Base-by-base conservation (phyloP, 2,888 invertebrate genomes). In the Clistopyga incitator region DNA sequence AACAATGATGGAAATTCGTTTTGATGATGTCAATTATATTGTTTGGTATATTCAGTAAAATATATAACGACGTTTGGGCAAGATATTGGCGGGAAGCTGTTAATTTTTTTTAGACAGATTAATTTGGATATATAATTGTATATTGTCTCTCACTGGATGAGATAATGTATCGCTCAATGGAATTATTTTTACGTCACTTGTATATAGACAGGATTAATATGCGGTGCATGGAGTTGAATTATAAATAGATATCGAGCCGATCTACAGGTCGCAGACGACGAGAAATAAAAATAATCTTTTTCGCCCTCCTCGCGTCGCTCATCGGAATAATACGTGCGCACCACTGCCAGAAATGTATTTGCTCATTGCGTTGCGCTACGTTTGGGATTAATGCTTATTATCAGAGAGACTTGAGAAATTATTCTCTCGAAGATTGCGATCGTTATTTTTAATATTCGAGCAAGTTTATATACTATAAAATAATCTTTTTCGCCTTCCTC, bases 251-350 rank as follows among this genome's bases (percentile, higher is more conserved):
- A 50, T 18, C 3, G 18, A 50, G n/a, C n/a, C 47, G 47, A 50
- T 50, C 65, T 64, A 79, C 78, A 82, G 75, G 78, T 78, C 78
- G 34, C 64, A 25, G 38, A 70, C 54, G 74, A 61, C 54, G 23
- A 76, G 75, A 42, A 68, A 77, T 50, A 70, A 78, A 75, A 82
- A 78, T 78, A 65, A 82, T 81, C 76, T 79, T 59, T 78, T 54
- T 59, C 64, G 10, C 20, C 29, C 38, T 18, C 18, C 11, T 54
- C 54, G 20, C 23, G 2, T 23, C 23, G 20, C 6, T 54, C 11
- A 3, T 8, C 23, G 11, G 34, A 38, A 38, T 38, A 38, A 38
- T 1, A 54, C 2, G 23, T 54, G 11, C 54, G 54, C 8, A 23
- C 18, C 23, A 38, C 34, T 23, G 54, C 20, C 10, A 23, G 54